These are phyloP conservation scores for Manis crassicaudata DNA, from an alignment of 2,797 vertebrate genomes.

Conservation along the genomic window DNA sequence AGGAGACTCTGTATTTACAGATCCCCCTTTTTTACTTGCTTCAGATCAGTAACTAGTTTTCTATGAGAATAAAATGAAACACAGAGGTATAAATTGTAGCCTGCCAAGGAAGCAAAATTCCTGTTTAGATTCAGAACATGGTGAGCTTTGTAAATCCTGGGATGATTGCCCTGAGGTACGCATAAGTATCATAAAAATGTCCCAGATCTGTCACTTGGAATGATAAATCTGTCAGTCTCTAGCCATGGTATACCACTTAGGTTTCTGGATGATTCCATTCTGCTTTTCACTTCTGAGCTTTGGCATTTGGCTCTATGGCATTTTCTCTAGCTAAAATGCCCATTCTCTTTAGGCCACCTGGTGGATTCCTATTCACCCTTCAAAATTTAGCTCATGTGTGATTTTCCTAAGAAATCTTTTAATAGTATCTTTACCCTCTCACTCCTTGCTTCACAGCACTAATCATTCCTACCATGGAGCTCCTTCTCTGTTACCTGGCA, in stretches of 20 bases:
- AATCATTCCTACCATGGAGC: not conserved
- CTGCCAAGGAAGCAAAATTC: not conserved
- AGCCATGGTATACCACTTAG: rapidly evolving
- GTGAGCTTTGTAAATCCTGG: not conserved
- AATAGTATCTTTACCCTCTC: not conserved
- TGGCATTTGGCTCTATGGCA: not conserved
- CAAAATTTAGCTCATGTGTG: not conserved
- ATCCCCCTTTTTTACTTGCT: not conserved
- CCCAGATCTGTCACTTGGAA: not conserved
- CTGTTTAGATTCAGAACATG: not conserved
- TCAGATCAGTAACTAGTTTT: not conserved
- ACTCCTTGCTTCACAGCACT: not conserved
- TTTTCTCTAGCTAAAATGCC: not conserved
- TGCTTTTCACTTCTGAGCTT: not conserved
- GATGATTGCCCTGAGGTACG: not conserved
- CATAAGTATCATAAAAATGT: not conserved
- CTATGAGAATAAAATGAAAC: not conserved
- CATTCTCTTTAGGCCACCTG: not conserved
- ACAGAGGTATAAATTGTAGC: not conserved
- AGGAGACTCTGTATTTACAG: not conserved
- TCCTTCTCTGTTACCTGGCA: not conserved
- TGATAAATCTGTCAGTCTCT: not conserved
- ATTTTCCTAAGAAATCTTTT: slow-evolving; percentile 16
- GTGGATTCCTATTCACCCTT: not conserved
- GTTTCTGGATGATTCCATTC: not conserved